phyloP scores from a whole-genome alignment of 2,797 vertebrate genomes.

The Sarcoramphus papa region DNA sequence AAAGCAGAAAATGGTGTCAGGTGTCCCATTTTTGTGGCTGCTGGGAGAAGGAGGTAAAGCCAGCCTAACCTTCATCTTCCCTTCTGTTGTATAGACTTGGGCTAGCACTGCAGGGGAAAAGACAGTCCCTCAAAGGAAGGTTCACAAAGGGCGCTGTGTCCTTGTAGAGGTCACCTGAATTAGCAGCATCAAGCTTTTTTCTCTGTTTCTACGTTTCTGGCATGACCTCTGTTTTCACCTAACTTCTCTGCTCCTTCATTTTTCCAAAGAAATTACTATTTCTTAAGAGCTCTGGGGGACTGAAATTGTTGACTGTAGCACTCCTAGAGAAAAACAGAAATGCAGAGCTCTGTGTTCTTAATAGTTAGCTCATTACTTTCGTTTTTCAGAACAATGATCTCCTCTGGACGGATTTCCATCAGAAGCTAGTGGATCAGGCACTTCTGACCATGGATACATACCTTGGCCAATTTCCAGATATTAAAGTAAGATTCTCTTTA shows the following conservation, averaged over 20 bases:
- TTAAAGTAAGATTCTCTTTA: conserved; percentile 80
- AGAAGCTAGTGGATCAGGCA: conserved; percentile 97
- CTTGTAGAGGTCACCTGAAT: background rate
- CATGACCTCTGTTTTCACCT: background rate
- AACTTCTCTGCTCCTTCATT: background rate
- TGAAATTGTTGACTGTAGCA: background rate
- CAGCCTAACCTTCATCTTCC: background rate
- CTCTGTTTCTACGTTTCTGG: background rate
- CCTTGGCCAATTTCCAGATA: conserved; percentile 97
- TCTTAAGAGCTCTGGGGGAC: background rate
- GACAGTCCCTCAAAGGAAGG: background rate
- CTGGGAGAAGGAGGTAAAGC: background rate
- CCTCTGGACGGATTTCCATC: conserved; percentile 96
- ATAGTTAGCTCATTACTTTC: background rate
- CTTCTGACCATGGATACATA: conserved; percentile 99
- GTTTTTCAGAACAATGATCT: conserved; percentile 89
- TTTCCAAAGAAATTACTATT: background rate
- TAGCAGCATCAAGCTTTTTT: background rate
- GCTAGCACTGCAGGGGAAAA: background rate
- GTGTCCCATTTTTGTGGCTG: background rate
- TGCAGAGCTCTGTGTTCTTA: background rate
- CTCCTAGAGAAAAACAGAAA: background rate
- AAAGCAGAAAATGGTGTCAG: background rate
- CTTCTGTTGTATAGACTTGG: background rate
- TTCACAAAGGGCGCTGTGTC: background rate